A percentile compares a stretch with the other conserved stretches of the same genome.
Conservation (phyloP, 1,140 invertebrate genomes). For the Drosophila jambulina region DNA sequence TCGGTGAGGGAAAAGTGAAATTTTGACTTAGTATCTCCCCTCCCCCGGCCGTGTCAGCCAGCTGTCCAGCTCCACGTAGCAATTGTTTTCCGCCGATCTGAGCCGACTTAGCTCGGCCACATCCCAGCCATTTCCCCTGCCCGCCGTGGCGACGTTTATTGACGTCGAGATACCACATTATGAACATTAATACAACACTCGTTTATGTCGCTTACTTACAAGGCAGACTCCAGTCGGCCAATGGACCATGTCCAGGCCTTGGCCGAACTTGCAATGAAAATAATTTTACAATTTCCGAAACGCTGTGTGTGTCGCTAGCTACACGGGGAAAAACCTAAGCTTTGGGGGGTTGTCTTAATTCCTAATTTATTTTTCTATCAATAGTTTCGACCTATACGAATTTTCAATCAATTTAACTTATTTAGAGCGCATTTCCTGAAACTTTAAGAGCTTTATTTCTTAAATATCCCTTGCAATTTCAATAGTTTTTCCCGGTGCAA, state of each 20-base stretch:
- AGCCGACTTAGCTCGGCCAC: constrained; percentile 4
- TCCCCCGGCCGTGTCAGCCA: constrained; percentile 59
- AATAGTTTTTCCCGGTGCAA: constrained; percentile 11
- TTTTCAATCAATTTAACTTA: neutral
- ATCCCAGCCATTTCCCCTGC: constrained; percentile 11
- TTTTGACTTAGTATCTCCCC: constrained; percentile 26
- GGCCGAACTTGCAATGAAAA: constrained; percentile 66
- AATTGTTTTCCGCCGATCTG: constrained; percentile 50
- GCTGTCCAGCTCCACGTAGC: constrained; percentile 64
- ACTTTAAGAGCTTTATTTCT: no score
- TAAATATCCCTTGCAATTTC: no score
- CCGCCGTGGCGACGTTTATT: constrained; percentile 77
- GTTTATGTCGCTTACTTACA: constrained; percentile 84
- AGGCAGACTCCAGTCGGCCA: constrained; percentile 38
- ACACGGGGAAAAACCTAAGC: neutral
- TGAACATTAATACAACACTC: constrained; percentile 85
- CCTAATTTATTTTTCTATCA: neutral
- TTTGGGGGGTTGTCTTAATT: neutral
- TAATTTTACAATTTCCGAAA: constrained; percentile 82
- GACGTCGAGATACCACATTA: constrained; percentile 84
- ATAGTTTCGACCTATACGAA: no score
- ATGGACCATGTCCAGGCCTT: constrained; percentile 45
- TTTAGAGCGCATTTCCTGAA: no score
- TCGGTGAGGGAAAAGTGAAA: constrained; percentile 5
- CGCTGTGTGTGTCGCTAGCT: constrained; percentile 71